Conservation (phyloP, 2,888 invertebrate genomes). For the Polyommatus icarus region DNA sequence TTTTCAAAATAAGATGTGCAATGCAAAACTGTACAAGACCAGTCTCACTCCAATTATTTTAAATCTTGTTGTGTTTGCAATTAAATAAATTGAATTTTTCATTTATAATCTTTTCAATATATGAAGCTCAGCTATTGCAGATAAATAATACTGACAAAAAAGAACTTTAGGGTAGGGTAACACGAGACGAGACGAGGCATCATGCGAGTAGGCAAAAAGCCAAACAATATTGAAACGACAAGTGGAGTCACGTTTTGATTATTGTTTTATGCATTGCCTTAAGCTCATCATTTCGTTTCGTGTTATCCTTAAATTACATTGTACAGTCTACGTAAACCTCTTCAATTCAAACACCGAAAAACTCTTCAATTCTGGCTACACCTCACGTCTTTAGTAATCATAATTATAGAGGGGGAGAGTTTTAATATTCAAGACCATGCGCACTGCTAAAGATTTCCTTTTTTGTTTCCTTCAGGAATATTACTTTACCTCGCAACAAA, state of each 20-base stretch:
- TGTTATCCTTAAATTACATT: background rate
- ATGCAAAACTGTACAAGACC: background rate
- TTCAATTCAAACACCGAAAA: slow-evolving; percentile 35
- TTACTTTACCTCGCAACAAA: slow-evolving; percentile 73
- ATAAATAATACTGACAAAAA: too few relatives aligned
- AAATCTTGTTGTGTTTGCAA: background rate
- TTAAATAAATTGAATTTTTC: background rate
- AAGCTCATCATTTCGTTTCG: background rate
- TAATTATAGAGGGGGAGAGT: slow-evolving; percentile 48
- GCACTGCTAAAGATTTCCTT: slow-evolving; percentile 57
- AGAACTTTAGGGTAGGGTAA: too few relatives aligned
- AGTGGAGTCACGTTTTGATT: background rate
- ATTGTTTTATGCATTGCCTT: background rate
- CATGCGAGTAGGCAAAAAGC: too few relatives aligned
- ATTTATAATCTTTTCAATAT: too few relatives aligned
- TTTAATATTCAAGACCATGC: slow-evolving; percentile 61
- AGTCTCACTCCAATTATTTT: background rate
- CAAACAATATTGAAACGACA: background rate
- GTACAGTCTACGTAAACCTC: background rate
- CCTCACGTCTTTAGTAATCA: slow-evolving; percentile 48
- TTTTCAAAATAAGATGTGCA: background rate
- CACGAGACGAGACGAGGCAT: too few relatives aligned
- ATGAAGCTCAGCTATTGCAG: too few relatives aligned
- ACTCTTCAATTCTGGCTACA: slow-evolving; percentile 20
- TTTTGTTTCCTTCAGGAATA: slow-evolving; percentile 66